A percentile compares a stretch with the other conserved stretches of the same genome.
Conservation (phyloP, 2,888 invertebrate genomes). For the Tipula confusa region DNA sequence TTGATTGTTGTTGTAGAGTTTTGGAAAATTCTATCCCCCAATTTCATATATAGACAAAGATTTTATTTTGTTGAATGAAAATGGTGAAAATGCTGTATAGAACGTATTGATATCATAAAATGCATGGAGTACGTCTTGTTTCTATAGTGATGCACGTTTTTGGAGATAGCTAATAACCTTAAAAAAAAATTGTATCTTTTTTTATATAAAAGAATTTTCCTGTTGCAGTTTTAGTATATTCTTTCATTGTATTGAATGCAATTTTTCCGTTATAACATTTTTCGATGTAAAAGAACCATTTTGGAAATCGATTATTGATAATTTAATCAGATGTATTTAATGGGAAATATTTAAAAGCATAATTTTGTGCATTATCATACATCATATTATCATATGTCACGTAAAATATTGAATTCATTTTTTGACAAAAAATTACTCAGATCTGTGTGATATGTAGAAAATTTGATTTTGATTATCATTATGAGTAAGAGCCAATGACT, state of each 20-base stretch:
- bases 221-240: background rate
- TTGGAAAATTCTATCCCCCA: background rate
- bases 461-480: background rate
- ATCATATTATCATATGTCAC: background rate
- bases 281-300: no score
- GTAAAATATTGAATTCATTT: background rate
- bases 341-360: background rate
- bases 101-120: background rate
- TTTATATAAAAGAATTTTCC: background rate
- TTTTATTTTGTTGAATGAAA: constrained; percentile 6
- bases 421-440: no score
- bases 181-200: background rate
- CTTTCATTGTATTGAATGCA: no score
- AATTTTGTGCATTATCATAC: background rate
- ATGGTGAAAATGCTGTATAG: background rate
- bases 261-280: background rate
- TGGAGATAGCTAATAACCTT: background rate
- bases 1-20: background rate
- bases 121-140: background rate
- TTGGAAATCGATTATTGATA: no score
- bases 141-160: constrained; percentile 20
- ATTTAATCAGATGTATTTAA: no score
- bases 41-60: background rate
- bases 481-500: background rate
- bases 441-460: no score